A percentile compares a stretch with the other conserved stretches of the same genome.
These are phyloP conservation scores for Drosophila funebris DNA, from an alignment of 1,140 invertebrate species.

Conservation along the genomic window DNA sequence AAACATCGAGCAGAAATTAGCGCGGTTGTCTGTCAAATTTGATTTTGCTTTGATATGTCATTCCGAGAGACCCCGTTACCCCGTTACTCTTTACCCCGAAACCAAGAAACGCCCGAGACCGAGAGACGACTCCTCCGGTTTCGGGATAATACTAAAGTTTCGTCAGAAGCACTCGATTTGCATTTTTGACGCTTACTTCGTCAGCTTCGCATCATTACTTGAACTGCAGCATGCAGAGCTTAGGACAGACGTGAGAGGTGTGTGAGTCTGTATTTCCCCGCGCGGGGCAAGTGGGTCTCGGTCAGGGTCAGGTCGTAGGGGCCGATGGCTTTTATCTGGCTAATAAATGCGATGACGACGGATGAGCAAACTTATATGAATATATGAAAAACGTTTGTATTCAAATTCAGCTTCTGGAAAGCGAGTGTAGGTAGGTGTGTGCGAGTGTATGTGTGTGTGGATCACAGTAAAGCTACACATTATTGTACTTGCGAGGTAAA, in stretches of 20 bases:
- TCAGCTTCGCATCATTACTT: not conserved
- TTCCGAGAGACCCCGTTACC: not conserved
- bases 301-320: conserved; percentile 26
- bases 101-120: not conserved
- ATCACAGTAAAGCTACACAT: not conserved
- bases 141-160: not conserved
- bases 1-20: conserved; percentile 81
- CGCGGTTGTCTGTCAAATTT: conserved; percentile 82
- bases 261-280: not conserved
- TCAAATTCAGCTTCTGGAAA: not conserved
- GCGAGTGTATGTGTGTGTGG: not conserved
- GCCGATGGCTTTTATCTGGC: conserved; percentile 25
- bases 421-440: too few species aligned
- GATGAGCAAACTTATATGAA: not conserved
- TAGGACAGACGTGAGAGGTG: not conserved
- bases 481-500: not conserved
- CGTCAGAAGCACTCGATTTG: conserved; percentile 52
- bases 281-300: not conserved
- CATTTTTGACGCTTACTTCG: conserved; percentile 42
- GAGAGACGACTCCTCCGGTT: not conserved
- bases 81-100: not conserved
- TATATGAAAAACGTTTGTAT: not conserved
- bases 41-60: conserved; percentile 77
- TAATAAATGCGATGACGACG: conserved; percentile 50
- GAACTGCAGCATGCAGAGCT: conserved; percentile 17